Evolutionary conservation across 2,113 vertebrate species (phyloP).

Genomic region (mouse (Mus musculus)): GRCm39 chrX:44254001-44254500

Average conservation of each 20-base stretch:
- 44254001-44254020: neutral
- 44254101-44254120: constrained; percentile 7
- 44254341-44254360: neutral
- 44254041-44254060: constrained; percentile 12
- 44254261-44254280: neutral
- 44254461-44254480: too few species aligned
- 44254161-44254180: neutral
- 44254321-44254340: neutral
- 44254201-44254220: too few species aligned
- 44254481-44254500: neutral
- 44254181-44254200: too few species aligned
- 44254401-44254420: neutral
- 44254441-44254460: neutral
- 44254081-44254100: neutral
- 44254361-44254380: neutral
- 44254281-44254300: neutral
- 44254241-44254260: neutral
- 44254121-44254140: constrained; percentile 19
- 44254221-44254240: too few species aligned
- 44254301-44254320: constrained; percentile 13
- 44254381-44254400: neutral
- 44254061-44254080: neutral
- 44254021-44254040: constrained; percentile 23
- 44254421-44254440: neutral
- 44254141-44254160: neutral